These are phyloP conservation scores for Sebastes matsubarae DNA, from an alignment of 2,797 vertebrate species.

Conservation along the genomic window DNA sequence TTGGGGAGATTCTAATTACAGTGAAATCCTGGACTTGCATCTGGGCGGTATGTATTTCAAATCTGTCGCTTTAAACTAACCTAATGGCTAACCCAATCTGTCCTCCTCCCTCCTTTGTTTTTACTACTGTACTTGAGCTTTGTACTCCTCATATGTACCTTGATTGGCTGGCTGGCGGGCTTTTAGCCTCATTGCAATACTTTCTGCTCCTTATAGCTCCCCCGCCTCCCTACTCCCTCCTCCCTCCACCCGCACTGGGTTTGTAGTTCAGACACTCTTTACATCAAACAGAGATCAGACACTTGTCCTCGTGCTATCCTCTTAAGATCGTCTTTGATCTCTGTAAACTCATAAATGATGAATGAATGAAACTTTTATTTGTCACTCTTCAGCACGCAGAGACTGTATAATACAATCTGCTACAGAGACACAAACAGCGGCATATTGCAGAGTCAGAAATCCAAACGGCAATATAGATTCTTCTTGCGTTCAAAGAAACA, in stretches of 20 bases:
- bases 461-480: not conserved
- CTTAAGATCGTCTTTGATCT: conserved; percentile 64
- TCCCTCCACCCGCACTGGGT: conserved; percentile 16
- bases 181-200: conserved; percentile 50
- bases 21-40: conserved; percentile 99
- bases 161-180: conserved; percentile 36
- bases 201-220: conserved; percentile 16
- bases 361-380: conserved; percentile 57
- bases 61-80: conserved; percentile 87
- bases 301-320: conserved; percentile 43
- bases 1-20: conserved; percentile 99
- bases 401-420: not conserved
- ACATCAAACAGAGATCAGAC: conserved; percentile 65
- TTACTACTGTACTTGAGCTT: conserved; percentile 53
- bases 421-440: not conserved
- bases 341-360: conserved; percentile 58
- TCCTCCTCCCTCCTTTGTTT: conserved; percentile 30
- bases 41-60: conserved; percentile 99
- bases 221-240: not conserved
- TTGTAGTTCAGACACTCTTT: conserved; percentile 46
- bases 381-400: conserved; percentile 15
- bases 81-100: conserved; percentile 86
- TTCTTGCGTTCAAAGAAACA: not conserved
- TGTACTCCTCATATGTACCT: conserved; percentile 46
- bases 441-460: not conserved